These are phyloP conservation scores for Apostichopus parvimensis DNA, from an alignment of 35 echinoderm and acorn worm species.

Conservation along the genomic window DNA sequence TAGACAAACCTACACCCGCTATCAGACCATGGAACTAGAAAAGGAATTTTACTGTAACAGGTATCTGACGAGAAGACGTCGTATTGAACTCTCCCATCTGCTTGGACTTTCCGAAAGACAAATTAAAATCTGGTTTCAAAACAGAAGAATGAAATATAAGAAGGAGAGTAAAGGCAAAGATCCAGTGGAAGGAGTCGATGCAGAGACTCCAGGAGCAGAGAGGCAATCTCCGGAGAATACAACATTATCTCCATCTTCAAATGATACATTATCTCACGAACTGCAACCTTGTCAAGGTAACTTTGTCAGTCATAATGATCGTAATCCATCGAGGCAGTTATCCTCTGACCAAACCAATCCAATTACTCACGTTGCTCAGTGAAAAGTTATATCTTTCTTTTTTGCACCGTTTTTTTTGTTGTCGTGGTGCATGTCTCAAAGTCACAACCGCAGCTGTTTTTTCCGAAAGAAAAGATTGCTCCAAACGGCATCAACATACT, in stretches of 20 bases:
- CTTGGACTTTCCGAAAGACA: conserved; percentile 90
- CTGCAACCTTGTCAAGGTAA: conserved; percentile 7
- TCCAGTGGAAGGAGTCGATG: conserved; percentile 40
- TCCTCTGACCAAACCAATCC: not conserved
- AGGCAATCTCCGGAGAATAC: conserved; percentile 36
- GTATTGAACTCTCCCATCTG: conserved; percentile 95
- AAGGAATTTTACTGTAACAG: conserved; percentile 98
- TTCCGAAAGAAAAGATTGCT: too few relatives aligned
- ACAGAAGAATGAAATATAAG: conserved; percentile 99
- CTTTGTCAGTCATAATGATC: not conserved
- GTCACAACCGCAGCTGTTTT: too few relatives aligned
- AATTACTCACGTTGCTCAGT: not conserved
- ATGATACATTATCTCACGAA: conserved; percentile 22
- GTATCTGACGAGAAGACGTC: conserved; percentile 85
- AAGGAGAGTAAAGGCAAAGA: conserved; percentile 96
- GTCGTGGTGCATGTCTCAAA: too few relatives aligned
- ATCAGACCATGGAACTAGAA: conserved; percentile 95
- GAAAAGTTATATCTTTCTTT: not conserved
- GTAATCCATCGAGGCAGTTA: not conserved
- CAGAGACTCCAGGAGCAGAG: conserved; percentile 11
- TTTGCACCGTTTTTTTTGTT: too few relatives aligned
- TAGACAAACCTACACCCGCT: conserved; percentile 97
- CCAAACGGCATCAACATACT: too few relatives aligned
- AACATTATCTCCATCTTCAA: conserved; percentile 16
- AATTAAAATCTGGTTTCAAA: conserved; percentile 99